Base-by-base conservation (phyloP, 1,140 invertebrate species). In the Coenobita brevimanus region DNA sequence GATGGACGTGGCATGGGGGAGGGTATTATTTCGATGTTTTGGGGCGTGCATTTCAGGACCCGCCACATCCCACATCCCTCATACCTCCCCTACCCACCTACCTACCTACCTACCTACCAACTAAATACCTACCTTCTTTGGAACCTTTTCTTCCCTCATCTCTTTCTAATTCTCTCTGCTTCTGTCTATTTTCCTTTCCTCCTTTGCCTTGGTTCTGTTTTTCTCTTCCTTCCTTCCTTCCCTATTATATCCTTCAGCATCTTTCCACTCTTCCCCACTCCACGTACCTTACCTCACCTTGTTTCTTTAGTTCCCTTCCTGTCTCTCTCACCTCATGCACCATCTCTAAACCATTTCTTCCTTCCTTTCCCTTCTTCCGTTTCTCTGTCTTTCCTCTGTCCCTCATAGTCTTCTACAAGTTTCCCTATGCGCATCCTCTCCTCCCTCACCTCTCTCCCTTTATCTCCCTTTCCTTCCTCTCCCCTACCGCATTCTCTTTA, bases 21-120 rank as follows among this genome's bases (percentile, higher is more conserved):
- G 24, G 21, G 30, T 41, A 64, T 64, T 81, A 27, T 81, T 41
- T 24, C 33, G 36, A 27, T 24, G 57, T 81, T 81, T 30, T 81
- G 30, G 57, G n/a, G 57, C 78, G 57, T 81, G 78, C 3, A 33
- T 38, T 60, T n/a, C n/a, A n/a, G n/a, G n/a, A n/a, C n/a, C n/a
- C n/a, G n/a, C n/a, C n/a, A n/a, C n/a, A n/a, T 67, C n/a, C 3
- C 21, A 30, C 36, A 13, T 67, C 36, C 36, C 36, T 21, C 36
- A 13, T 64, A 6, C 33, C 54, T 57, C 54, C n/a, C 54, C n/a
- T n/a, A 13, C 54, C n/a, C 54, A n/a, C 10, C 62, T 64, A 3
- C 33, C 17, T 64, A 3, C 33, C 62, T 64, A 3, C 33, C 62
- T 64, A 3, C 33, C 17, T 64, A 3, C 33, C 17, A 24, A 3